These are phyloP conservation scores for Empis stercorea DNA, from an alignment of 2,888 invertebrate genomes.

Conservation along the genomic window DNA sequence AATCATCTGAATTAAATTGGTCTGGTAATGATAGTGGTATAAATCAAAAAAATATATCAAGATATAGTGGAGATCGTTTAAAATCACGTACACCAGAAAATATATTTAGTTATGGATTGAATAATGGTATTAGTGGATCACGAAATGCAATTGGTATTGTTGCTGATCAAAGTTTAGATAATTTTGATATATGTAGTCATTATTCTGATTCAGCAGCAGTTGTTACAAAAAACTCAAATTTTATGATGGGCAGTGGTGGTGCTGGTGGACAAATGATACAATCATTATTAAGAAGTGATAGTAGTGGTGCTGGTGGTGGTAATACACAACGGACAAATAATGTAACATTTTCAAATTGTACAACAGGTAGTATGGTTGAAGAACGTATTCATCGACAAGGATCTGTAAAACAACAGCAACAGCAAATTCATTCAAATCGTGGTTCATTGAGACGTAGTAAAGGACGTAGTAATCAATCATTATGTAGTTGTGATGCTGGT, in stretches of 20 bases:
- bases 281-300: neutral
- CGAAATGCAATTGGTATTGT: constrained; percentile 15
- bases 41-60: neutral
- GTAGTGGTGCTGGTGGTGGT: neutral
- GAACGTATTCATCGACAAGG: neutral
- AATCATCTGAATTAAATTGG: neutral
- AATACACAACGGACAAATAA: constrained; percentile 19
- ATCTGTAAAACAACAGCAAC: constrained; percentile 1
- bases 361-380: constrained; percentile 13
- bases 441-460: constrained; percentile 31
- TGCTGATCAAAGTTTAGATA: constrained; percentile 20
- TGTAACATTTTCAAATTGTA: constrained; percentile 30
- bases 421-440: constrained; percentile 19
- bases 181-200: constrained; percentile 23
- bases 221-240: neutral
- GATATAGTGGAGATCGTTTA: neutral
- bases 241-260: constrained; percentile 11
- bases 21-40: too few relatives aligned
- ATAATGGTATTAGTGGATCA: neutral
- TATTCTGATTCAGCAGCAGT: constrained; percentile 22
- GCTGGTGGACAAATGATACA: constrained; percentile 9
- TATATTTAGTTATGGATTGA: neutral
- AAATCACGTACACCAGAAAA: neutral
- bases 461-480: constrained; percentile 34
- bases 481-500: constrained; percentile 35